Conservation (phyloP, 2,797 vertebrate genomes). For the Anguilla pacifica region DNA sequence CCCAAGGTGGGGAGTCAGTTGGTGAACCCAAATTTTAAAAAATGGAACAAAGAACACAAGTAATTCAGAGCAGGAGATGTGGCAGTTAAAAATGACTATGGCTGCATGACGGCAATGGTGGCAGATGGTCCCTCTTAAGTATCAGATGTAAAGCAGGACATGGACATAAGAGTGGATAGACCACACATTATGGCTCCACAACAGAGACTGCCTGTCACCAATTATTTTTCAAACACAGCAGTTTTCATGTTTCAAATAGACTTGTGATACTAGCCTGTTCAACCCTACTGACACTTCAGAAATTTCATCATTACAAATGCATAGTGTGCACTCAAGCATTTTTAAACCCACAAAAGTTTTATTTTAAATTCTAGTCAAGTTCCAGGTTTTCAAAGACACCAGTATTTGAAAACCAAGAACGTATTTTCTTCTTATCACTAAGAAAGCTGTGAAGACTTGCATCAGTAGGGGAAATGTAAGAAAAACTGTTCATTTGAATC, state of each 20-base stretch:
- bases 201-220: not conserved
- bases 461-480: no score
- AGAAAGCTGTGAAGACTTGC: no score
- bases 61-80: conserved; percentile 30
- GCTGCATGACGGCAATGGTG: conserved; percentile 21
- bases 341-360: no score
- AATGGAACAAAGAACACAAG: conserved; percentile 30
- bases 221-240: conserved; percentile 7
- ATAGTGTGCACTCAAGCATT: no score
- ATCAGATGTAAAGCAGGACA: not conserved
- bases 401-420: no score
- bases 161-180: not conserved
- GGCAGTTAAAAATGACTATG: conserved; percentile 22
- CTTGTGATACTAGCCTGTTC: no score
- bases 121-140: conserved; percentile 20
- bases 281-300: no score
- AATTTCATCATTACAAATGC: not conserved
- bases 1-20: conserved; percentile 18
- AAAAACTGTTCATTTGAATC: no score
- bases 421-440: no score
- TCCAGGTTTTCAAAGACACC: not conserved
- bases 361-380: not conserved
- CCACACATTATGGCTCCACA: conserved; percentile 24
- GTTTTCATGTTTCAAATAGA: not conserved
- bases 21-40: conserved; percentile 29